phyloP scores from a whole-genome alignment of 2,797 vertebrate species.

The Tokudaia tokunoshimensis region DNA sequence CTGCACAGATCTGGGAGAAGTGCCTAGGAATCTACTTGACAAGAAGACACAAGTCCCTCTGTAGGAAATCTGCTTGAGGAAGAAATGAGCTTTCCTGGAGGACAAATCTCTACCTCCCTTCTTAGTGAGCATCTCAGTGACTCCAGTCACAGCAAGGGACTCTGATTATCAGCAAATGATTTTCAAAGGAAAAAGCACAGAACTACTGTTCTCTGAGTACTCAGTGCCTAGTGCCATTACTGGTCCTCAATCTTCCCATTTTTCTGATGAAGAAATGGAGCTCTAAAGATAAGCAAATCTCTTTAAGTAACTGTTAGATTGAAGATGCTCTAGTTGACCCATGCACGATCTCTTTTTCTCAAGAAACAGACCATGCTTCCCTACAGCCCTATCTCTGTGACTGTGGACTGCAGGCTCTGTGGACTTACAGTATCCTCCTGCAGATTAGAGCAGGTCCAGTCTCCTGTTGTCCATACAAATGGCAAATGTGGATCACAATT shows the following conservation, averaged over 20 bases:
- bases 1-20: constrained; percentile 62
- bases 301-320: not conserved
- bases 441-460: not conserved
- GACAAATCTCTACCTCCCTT: not conserved
- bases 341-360: not conserved
- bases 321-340: not conserved
- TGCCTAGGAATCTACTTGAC: constrained; percentile 49
- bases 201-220: not conserved
- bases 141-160: not conserved
- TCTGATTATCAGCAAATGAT: constrained; percentile 11
- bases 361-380: not conserved
- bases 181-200: not conserved
- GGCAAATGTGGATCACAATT: not conserved
- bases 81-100: not conserved
- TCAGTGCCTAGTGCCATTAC: not conserved
- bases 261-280: not conserved
- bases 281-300: not conserved
- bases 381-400: not conserved
- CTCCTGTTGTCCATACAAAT: not conserved
- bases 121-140: not conserved
- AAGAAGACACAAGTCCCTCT: not conserved
- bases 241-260: not conserved
- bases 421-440: not conserved
- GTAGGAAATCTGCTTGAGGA: not conserved
- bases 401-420: not conserved